Evolutionary conservation across 2,113 vertebrate genomes (phyloP).

Genomic region (Phaetusa simplex): DNA sequence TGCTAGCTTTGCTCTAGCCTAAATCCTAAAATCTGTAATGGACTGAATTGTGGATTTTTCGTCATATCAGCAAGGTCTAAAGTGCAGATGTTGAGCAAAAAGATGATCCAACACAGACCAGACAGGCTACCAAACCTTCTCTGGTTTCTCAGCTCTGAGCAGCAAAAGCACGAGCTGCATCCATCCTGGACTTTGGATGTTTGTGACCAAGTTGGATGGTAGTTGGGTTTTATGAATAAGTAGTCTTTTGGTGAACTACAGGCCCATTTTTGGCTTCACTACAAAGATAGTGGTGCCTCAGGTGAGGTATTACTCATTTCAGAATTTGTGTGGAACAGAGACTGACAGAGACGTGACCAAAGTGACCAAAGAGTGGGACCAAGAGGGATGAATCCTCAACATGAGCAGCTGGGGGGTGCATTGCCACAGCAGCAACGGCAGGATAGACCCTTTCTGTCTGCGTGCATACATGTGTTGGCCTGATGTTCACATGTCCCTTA

Average conservation of each 20-base stretch:
- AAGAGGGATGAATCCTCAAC: neutral
- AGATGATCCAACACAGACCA: neutral
- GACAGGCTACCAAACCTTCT: neutral
- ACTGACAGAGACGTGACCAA: neutral
- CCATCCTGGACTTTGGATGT: neutral
- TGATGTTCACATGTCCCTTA: neutral
- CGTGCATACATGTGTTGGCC: neutral
- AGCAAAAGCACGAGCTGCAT: neutral
- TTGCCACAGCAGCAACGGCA: neutral
- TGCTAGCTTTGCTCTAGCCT: neutral
- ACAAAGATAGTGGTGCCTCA: neutral
- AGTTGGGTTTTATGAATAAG: neutral
- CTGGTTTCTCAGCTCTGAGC: neutral
- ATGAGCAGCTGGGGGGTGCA: neutral
- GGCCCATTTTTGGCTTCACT: neutral
- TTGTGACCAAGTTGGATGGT: neutral
- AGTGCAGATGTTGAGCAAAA: neutral
- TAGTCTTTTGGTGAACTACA: neutral
- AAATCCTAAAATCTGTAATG: neutral
- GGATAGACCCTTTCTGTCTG: neutral
- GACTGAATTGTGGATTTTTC: neutral
- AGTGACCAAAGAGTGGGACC: neutral
- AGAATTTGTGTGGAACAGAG: neutral
- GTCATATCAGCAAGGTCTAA: neutral
- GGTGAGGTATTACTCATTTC: neutral